These are phyloP conservation scores for Pterostichus niger DNA, from an alignment of 2,888 invertebrate species.

Conservation along the genomic window DNA sequence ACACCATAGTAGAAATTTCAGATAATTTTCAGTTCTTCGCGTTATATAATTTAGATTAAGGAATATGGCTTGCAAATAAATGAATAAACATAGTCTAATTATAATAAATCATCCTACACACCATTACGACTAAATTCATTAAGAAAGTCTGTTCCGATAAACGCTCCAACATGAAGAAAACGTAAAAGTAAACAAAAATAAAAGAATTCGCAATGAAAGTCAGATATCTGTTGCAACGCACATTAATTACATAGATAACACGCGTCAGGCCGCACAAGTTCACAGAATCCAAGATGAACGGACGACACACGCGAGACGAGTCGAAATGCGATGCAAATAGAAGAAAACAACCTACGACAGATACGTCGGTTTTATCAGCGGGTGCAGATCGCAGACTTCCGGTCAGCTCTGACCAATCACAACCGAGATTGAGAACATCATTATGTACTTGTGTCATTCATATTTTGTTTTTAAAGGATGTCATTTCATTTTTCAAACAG, in stretches of 20 bases:
- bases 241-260: constrained; percentile 52
- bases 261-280: constrained; percentile 49
- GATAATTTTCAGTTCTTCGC: no score
- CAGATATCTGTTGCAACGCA: constrained; percentile 30
- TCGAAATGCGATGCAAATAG: constrained; percentile 15
- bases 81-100: constrained; percentile 1
- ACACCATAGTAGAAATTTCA: no score
- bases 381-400: constrained; percentile 56
- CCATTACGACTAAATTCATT: constrained; percentile 43
- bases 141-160: constrained; percentile 29
- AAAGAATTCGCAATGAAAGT: constrained; percentile 54
- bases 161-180: constrained; percentile 13
- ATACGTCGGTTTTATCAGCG: constrained; percentile 54
- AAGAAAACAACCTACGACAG: constrained; percentile 37
- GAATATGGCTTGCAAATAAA: background rate
- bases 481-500: background rate
- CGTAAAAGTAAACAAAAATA: constrained; percentile 13
- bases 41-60: background rate
- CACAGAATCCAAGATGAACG: constrained; percentile 49
- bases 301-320: constrained; percentile 42
- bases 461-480: constrained; percentile 33
- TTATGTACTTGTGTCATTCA: constrained; percentile 39
- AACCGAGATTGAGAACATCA: constrained; percentile 19
- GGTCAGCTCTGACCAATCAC: constrained; percentile 52
- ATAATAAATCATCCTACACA: constrained; percentile 34